Percentiles rank a stretch among this genome's conserved stretches.
Evolutionary conservation across 2,888 invertebrate species (phyloP).

Genomic region (Fissipunctia ypsillon): DNA sequence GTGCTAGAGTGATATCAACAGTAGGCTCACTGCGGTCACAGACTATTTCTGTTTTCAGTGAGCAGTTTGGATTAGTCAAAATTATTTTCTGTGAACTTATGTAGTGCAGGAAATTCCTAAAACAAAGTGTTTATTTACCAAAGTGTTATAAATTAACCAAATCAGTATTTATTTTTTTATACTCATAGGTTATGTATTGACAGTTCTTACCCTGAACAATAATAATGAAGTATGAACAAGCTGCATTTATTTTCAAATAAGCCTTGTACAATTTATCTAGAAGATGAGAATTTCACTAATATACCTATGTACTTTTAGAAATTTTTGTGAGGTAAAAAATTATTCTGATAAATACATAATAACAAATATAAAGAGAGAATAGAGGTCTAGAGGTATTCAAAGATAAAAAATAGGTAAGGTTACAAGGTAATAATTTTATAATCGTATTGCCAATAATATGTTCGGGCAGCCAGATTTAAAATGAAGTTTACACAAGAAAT

Average conservation of each 20-base stretch:
- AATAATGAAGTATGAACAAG: not conserved
- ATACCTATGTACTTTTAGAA: not conserved
- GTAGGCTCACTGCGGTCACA: conserved; percentile 95
- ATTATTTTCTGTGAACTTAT: conserved; percentile 92
- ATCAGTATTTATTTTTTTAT: not conserved
- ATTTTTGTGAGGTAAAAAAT: not conserved
- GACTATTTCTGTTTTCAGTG: conserved; percentile 94
- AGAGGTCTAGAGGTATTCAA: not conserved
- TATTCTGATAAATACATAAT: not conserved
- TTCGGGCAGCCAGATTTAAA: not conserved
- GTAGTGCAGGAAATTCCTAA: conserved; percentile 93
- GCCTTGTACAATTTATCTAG: not conserved
- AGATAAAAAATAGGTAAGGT: conserved; percentile 5
- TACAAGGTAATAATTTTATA: not conserved
- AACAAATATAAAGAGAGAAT: not conserved
- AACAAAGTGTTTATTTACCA: conserved; percentile 70
- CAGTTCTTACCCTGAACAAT: not conserved
- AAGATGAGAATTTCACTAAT: not conserved
- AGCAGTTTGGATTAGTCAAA: conserved; percentile 94
- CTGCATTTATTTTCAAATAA: not conserved
- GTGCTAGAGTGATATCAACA: conserved; percentile 90
- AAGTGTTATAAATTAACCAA: not conserved
- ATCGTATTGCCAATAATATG: not conserved
- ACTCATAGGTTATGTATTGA: not conserved
- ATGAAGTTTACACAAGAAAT: conserved; percentile 3